These are phyloP conservation scores for Pyrgilauda ruficollis DNA, from an alignment of 2,113 vertebrate genomes.

Conservation along the genomic window DNA sequence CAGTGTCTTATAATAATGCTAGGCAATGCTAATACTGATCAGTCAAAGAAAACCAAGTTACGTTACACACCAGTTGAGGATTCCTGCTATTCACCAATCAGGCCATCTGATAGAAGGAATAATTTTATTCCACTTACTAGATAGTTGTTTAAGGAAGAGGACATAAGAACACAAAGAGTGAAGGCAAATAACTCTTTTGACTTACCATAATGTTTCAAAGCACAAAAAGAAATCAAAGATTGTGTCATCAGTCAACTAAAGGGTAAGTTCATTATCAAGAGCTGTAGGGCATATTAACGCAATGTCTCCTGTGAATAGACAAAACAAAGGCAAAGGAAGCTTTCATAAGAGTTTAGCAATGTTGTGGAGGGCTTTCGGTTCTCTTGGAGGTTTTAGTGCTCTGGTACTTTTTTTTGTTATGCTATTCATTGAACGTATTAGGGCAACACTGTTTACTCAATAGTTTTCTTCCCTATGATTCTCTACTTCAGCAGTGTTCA, in stretches of 20 bases:
- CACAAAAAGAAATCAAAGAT: background rate
- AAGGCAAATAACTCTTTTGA: background rate
- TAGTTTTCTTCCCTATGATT: background rate
- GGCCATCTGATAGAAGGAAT: background rate
- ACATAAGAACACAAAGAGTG: background rate
- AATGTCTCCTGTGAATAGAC: background rate
- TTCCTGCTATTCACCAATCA: background rate
- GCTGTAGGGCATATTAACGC: background rate
- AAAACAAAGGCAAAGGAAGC: background rate
- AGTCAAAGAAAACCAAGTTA: background rate
- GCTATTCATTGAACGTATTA: background rate
- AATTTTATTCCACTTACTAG: background rate
- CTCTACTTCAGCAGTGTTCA: background rate
- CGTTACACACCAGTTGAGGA: background rate
- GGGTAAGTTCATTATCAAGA: background rate
- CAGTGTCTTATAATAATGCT: background rate
- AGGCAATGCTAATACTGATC: background rate
- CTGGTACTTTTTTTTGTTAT: background rate
- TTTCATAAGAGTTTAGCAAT: background rate
- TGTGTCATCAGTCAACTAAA: background rate
- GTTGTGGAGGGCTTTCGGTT: background rate
- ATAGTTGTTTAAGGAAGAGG: background rate
- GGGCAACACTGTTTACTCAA: background rate
- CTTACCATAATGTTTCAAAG: background rate
- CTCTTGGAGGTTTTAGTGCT: background rate